Percentiles rank a stretch among this genome's conserved stretches.
Evolutionary conservation across 2,797 vertebrate species (phyloP).

Genomic region (Ataeniobius toweri): DNA sequence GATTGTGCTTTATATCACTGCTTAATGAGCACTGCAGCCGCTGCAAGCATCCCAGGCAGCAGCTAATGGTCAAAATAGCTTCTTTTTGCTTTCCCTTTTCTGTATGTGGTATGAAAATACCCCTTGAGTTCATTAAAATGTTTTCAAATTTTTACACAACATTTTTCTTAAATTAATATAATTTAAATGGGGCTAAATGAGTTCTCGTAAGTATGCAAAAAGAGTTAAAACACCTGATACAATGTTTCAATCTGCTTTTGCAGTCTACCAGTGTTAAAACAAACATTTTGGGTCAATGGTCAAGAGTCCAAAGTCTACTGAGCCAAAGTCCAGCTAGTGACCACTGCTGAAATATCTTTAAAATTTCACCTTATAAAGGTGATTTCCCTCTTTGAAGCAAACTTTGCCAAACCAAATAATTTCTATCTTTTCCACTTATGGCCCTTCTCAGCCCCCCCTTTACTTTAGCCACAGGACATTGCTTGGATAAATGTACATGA

Average conservation of each 20-base stretch:
- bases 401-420: conserved; percentile 42
- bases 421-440: neutral
- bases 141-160: conserved; percentile 29
- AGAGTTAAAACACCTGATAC: conserved; percentile 13
- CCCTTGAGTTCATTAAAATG: conserved; percentile 54
- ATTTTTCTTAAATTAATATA: conserved; percentile 9
- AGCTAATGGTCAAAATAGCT: conserved; percentile 59
- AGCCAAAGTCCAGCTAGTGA: conserved; percentile 41
- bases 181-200: neutral
- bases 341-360: conserved; percentile 36
- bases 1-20: conserved; percentile 76
- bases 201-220: neutral
- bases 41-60: conserved; percentile 62
- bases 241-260: neutral
- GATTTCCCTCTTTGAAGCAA: conserved; percentile 26
- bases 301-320: conserved; percentile 13
- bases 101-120: conserved; percentile 7
- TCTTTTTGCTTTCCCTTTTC: conserved; percentile 40
- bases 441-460: conserved; percentile 14
- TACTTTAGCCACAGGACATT: conserved; percentile 52
- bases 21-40: conserved; percentile 75
- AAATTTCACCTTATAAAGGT: conserved; percentile 54
- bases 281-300: conserved; percentile 2
- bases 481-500: conserved; percentile 75
- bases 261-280: neutral